A percentile compares a stretch with the other conserved stretches of the same genome.
phyloP scores from a whole-genome alignment of 2,797 vertebrate genomes.

The Okamejei kenojei region DNA sequence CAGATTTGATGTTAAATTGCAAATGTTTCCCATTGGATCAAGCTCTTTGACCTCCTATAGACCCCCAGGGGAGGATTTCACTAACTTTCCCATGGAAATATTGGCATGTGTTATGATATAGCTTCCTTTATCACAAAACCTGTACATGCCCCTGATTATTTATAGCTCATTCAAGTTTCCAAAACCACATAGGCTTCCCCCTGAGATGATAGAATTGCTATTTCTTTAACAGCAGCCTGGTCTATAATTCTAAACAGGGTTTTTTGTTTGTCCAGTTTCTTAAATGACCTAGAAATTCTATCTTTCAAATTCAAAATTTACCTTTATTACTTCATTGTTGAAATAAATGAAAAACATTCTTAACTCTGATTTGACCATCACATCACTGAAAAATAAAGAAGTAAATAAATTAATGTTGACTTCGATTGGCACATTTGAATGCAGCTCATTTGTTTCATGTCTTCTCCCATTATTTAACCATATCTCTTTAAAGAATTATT shows the following conservation, averaged over 20 bases:
- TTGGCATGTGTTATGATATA: not conserved
- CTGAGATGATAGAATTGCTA: not conserved
- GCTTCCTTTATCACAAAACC: constrained; percentile 10
- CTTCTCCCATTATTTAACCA: not conserved
- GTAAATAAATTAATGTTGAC: not conserved
- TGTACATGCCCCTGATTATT: not conserved
- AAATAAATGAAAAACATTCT: not conserved
- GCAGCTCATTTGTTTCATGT: not conserved
- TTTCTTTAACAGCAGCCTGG: not conserved
- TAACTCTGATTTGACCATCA: not conserved
- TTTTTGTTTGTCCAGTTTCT: not conserved
- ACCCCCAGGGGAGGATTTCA: not conserved
- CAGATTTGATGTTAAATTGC: not conserved
- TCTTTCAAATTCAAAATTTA: not conserved
- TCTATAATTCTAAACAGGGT: not conserved
- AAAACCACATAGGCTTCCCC: not conserved
- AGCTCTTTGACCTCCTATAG: not conserved
- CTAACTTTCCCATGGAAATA: constrained; percentile 37
- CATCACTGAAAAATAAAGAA: not conserved
- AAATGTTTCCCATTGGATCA: not conserved
- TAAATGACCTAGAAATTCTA: not conserved
- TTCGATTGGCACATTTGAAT: not conserved
- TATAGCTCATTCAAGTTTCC: constrained; percentile 5
- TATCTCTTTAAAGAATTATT: not conserved
- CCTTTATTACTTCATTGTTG: not conserved